Evolutionary conservation across 2,113 vertebrate genomes (phyloP).

Genomic region (Eubucco bourcierii): DNA sequence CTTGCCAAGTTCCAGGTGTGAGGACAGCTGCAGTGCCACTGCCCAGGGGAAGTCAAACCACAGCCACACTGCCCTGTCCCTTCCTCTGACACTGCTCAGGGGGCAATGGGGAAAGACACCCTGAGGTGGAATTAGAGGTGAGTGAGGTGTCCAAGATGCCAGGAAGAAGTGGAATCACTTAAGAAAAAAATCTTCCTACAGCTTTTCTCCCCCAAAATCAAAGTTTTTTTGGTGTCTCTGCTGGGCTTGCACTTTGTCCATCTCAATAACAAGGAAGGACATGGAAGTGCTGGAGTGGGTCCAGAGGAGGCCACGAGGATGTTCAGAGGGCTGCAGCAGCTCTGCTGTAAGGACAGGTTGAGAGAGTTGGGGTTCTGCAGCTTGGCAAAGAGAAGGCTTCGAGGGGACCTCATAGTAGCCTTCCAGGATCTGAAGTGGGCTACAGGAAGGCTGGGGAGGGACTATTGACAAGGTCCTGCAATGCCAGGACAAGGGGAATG

Average conservation of each 20-base stretch:
- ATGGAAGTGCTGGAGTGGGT: too few species aligned
- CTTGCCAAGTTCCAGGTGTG: not conserved
- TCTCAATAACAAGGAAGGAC: too few species aligned
- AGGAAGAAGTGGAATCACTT: not conserved
- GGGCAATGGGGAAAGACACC: not conserved
- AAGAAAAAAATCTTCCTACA: not conserved
- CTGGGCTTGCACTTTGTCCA: not conserved
- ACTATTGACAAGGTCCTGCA: too few species aligned
- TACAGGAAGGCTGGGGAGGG: too few species aligned
- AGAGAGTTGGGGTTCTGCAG: too few species aligned
- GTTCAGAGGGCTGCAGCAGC: too few species aligned
- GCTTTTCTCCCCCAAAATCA: not conserved
- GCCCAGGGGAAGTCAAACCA: not conserved
- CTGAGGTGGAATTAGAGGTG: accelerated
- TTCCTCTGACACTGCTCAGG: not conserved
- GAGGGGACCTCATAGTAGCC: too few species aligned
- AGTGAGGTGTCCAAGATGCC: not conserved
- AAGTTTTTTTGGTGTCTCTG: not conserved
- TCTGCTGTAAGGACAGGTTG: too few species aligned
- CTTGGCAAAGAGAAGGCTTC: too few species aligned
- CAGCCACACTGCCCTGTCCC: accelerated
- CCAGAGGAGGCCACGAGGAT: too few species aligned
- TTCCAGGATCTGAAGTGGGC: too few species aligned
- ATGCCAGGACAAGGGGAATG: too few species aligned
- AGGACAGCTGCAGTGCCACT: not conserved